Evolutionary conservation across 2,797 vertebrate species (phyloP).

Genomic region (Ambastaia sidthimunki): DNA sequence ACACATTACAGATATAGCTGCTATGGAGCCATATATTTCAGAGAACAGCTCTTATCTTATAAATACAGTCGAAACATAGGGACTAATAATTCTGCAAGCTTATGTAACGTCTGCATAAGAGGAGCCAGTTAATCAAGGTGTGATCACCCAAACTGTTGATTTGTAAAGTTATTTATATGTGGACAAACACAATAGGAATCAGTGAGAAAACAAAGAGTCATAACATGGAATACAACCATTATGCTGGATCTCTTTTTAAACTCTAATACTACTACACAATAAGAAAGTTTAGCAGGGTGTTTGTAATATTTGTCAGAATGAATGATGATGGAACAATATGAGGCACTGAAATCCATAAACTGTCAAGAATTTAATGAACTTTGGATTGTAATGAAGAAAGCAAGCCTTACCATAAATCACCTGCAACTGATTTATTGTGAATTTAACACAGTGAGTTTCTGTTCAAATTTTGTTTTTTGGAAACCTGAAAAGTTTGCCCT

Average conservation of each 20-base stretch:
- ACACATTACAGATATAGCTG: constrained; percentile 52
- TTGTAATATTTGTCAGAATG: constrained; percentile 6
- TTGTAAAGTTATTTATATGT: constrained; percentile 18
- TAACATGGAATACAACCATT: constrained; percentile 15
- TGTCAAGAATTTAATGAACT: constrained; percentile 13
- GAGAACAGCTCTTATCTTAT: constrained; percentile 61
- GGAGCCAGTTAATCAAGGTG: constrained; percentile 6
- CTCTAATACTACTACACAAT: constrained; percentile 31
- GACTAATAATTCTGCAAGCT: constrained; percentile 13
- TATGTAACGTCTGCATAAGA: background rate
- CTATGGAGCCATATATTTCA: constrained; percentile 59
- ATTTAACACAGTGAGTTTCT: constrained; percentile 39
- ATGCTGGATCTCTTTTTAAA: constrained; percentile 44
- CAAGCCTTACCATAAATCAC: constrained; percentile 48
- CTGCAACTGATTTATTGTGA: constrained; percentile 43
- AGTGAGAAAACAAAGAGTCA: background rate
- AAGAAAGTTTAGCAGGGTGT: constrained; percentile 18
- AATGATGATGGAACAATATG: constrained; percentile 6
- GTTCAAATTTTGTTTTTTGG: constrained; percentile 32
- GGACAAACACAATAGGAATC: constrained; percentile 8
- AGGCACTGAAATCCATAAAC: constrained; percentile 30
- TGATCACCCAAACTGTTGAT: constrained; percentile 1
- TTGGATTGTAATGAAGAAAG: constrained; percentile 1
- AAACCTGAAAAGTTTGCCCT: constrained; percentile 37
- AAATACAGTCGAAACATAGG: constrained; percentile 23